Evolutionary conservation across 2,797 vertebrate species (phyloP).

Genomic region (Rachycentron canadum): DNA sequence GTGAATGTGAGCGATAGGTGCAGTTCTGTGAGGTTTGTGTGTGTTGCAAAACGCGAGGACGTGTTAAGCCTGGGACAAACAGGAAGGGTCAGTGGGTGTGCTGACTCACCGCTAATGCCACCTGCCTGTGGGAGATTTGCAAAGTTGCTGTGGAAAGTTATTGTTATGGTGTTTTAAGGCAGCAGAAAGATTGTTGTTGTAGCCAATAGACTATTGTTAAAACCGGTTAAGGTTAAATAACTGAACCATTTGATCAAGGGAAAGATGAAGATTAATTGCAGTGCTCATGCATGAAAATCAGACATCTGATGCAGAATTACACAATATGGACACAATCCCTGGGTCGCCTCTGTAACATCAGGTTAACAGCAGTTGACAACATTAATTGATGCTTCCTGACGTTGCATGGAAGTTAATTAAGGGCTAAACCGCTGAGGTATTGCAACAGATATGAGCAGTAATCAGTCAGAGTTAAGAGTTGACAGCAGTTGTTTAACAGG

Average conservation of each 20-base stretch:
- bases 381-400: not conserved
- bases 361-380: not conserved
- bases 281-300: too few species aligned
- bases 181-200: too few species aligned
- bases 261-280: too few species aligned
- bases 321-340: not conserved
- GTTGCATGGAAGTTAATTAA: not conserved
- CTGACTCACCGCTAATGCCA: slow-evolving; percentile 9
- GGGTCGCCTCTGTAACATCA: too few species aligned
- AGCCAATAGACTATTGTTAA: too few species aligned
- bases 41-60: not conserved
- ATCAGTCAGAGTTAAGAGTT: not conserved
- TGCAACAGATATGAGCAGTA: not conserved
- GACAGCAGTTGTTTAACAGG: not conserved
- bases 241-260: not conserved
- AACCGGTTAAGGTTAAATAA: too few species aligned
- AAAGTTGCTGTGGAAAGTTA: not conserved
- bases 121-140: slow-evolving; percentile 3
- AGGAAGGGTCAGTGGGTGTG: slow-evolving; percentile 1
- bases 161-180: not conserved
- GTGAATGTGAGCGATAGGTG: slow-evolving; percentile 14
- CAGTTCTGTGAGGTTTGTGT: not conserved
- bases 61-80: not conserved
- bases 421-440: not conserved
- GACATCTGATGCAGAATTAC: too few species aligned